A percentile compares a stretch with the other conserved stretches of the same genome.
Conservation (phyloP, 2,113 vertebrate species). For the Heterotilapia buettikoferi region DNA sequence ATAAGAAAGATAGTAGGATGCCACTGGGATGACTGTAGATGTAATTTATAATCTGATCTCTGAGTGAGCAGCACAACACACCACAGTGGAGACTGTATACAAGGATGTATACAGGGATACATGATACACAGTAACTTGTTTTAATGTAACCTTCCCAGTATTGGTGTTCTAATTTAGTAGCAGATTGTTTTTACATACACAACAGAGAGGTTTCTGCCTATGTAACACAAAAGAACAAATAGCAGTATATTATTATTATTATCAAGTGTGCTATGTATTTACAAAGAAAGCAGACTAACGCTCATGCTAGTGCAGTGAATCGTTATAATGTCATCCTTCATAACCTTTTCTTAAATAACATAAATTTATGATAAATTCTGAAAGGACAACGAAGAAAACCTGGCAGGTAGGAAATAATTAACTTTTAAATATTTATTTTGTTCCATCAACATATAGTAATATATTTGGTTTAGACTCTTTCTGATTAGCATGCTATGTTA, state of each 20-base stretch:
- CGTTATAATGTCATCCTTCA: neutral
- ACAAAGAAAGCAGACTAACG: neutral
- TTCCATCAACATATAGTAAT: neutral
- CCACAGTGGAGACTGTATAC: neutral
- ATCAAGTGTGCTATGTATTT: neutral
- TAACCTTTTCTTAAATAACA: neutral
- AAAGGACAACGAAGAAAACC: neutral
- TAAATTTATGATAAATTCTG: neutral
- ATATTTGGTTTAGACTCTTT: neutral
- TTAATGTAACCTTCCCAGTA: neutral
- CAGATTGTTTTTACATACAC: neutral
- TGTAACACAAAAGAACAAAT: neutral
- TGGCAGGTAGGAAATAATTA: neutral
- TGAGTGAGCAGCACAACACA: neutral
- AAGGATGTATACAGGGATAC: neutral
- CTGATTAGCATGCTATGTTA: neutral
- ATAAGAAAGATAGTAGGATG: neutral
- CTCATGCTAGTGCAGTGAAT: neutral
- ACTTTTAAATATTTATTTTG: neutral
- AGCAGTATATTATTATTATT: neutral
- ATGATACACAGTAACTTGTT: neutral
- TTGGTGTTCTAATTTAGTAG: neutral
- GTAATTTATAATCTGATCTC: neutral
- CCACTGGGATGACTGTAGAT: neutral
- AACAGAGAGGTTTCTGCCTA: neutral